Conservation (phyloP, 1,140 invertebrate genomes). For the Drosophila sechellia region DNA sequence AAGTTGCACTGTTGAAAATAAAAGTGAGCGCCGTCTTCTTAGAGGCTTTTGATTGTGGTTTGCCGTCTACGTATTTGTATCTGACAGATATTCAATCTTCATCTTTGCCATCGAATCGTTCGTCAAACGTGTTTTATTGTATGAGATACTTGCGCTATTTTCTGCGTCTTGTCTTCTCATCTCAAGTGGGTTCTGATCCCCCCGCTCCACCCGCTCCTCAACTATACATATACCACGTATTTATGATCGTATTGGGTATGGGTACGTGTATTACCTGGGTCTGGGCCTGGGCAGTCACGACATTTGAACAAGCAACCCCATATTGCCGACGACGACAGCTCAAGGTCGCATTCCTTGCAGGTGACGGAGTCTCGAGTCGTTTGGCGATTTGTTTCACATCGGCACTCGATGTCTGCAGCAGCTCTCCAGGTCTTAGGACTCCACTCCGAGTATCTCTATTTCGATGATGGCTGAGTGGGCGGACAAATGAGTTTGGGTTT, state of each 20-base stretch:
- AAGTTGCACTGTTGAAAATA: slow-evolving; percentile 71
- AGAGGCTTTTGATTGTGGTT: slow-evolving; percentile 21
- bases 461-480: slow-evolving; percentile 34
- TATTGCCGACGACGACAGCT: slow-evolving; percentile 65
- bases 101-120: slow-evolving; percentile 71
- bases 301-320: slow-evolving; percentile 55
- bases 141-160: slow-evolving; percentile 65
- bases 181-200: slow-evolving; percentile 37
- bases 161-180: slow-evolving; percentile 30
- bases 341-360: slow-evolving; percentile 74
- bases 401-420: slow-evolving; percentile 2
- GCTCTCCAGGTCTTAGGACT: neutral
- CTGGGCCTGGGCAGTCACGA: slow-evolving; percentile 59
- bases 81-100: slow-evolving; percentile 80
- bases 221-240: neutral
- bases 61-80: slow-evolving; percentile 30
- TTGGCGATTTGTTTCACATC: slow-evolving; percentile 59
- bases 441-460: slow-evolving; percentile 16
- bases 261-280: slow-evolving; percentile 1
- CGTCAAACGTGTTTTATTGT: slow-evolving; percentile 78
- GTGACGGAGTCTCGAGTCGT: slow-evolving; percentile 59
- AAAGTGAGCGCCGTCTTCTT: slow-evolving; percentile 66
- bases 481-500: slow-evolving; percentile 41
- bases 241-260: slow-evolving; percentile 6
- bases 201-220: neutral